Conservation (phyloP, 2,113 vertebrate genomes). For the Otolemur garnettii region DNA sequence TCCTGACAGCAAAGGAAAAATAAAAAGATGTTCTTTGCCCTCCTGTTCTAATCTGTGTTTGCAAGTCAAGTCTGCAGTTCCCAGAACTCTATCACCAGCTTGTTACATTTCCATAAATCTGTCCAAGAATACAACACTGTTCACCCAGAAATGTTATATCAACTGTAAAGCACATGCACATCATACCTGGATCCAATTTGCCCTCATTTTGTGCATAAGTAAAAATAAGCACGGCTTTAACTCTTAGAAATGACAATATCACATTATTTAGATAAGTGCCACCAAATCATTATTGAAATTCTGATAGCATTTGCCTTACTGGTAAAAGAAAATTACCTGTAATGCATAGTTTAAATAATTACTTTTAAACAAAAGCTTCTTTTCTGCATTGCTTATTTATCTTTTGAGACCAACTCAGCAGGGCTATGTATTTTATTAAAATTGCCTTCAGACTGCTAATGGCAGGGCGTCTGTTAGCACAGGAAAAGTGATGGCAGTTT, state of each 20-base stretch:
- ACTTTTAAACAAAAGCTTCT: slow-evolving; percentile 92
- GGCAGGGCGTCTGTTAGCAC: slow-evolving; percentile 83
- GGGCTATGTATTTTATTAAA: slow-evolving; percentile 89
- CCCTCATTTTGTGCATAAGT: slow-evolving; percentile 81
- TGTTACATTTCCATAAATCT: slow-evolving; percentile 82
- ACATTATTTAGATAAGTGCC: slow-evolving; percentile 84
- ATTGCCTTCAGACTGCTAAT: slow-evolving; percentile 90
- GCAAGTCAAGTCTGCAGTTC: slow-evolving; percentile 74
- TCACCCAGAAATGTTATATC: slow-evolving; percentile 72
- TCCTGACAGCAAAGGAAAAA: slow-evolving; percentile 80
- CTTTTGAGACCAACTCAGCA: slow-evolving; percentile 87
- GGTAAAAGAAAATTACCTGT: slow-evolving; percentile 91
- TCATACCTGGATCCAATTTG: slow-evolving; percentile 83
- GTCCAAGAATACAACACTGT: slow-evolving; percentile 70
- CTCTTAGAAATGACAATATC: slow-evolving; percentile 87
- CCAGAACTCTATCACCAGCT: slow-evolving; percentile 79
- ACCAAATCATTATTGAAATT: slow-evolving; percentile 88
- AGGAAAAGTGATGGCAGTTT: slow-evolving; percentile 83
- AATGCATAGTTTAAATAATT: slow-evolving; percentile 92
- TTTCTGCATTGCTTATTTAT: slow-evolving; percentile 87
- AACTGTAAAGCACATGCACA: slow-evolving; percentile 67
- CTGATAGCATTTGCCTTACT: slow-evolving; percentile 88
- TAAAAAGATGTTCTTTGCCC: slow-evolving; percentile 77
- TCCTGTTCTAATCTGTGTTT: slow-evolving; percentile 74
- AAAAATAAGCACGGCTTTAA: slow-evolving; percentile 85